A percentile compares a stretch with the other conserved stretches of the same genome.
These are phyloP conservation scores for Rhea americana DNA, from an alignment of 2,113 vertebrate species.

Conservation along the genomic window DNA sequence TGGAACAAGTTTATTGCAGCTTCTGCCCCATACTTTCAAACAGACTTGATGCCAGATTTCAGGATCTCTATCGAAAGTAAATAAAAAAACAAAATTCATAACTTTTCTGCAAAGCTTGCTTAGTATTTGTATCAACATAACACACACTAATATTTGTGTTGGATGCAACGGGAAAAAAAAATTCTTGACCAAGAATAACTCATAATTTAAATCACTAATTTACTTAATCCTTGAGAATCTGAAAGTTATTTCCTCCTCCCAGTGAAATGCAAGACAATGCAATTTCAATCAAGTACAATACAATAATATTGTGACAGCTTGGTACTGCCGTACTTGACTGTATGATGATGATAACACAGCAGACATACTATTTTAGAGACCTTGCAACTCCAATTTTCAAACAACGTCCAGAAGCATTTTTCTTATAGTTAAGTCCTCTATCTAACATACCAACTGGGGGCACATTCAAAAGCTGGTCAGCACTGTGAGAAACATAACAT, in stretches of 20 bases:
- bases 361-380: background rate
- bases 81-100: background rate
- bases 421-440: background rate
- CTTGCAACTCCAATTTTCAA: background rate
- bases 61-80: constrained; percentile 85
- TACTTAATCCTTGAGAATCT: background rate
- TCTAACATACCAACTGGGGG: background rate
- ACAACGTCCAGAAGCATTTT: background rate
- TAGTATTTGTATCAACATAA: background rate
- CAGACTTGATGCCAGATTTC: constrained; percentile 97
- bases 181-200: background rate
- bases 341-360: background rate
- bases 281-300: background rate
- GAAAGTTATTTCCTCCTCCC: background rate
- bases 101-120: background rate
- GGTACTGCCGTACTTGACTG: background rate
- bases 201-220: background rate
- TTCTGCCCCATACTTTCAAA: constrained; percentile 93
- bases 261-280: background rate
- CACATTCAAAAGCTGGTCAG: background rate
- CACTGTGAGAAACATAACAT: background rate
- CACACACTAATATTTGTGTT: background rate
- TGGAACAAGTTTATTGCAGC: constrained; percentile 87
- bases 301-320: background rate
- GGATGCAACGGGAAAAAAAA: background rate